Conservation (phyloP, 1,140 invertebrate genomes). For the Camponotus floridanus region DNA sequence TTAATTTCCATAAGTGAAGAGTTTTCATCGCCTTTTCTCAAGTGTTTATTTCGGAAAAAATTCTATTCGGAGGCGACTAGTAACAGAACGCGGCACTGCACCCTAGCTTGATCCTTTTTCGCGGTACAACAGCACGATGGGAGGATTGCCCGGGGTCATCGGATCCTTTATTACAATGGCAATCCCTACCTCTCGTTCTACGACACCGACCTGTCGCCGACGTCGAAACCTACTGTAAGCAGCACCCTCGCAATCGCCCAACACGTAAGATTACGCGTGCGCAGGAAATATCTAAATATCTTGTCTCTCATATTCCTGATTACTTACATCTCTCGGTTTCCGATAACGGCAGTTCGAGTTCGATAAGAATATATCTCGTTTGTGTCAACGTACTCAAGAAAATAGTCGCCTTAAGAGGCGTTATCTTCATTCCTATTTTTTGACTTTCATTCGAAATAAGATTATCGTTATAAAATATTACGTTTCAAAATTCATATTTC, state of each 20-base stretch:
- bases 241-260: conserved; percentile 48
- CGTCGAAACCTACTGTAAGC: not conserved
- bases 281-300: conserved; percentile 68
- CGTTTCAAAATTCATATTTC: not conserved
- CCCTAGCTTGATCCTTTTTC: conserved; percentile 51
- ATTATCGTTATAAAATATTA: conserved; percentile 1
- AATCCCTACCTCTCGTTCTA: conserved; percentile 19
- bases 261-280: conserved; percentile 65
- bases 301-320: conserved; percentile 45
- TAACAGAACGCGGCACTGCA: not conserved
- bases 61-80: conserved; percentile 2
- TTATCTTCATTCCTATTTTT: conserved; percentile 2
- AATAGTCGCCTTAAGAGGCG: conserved; percentile 20
- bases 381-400: not conserved
- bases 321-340: conserved; percentile 9
- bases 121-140: not conserved
- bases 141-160: conserved; percentile 72
- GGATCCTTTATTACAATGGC: conserved; percentile 75
- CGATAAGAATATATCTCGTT: conserved; percentile 23
- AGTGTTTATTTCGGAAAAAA: conserved; percentile 8
- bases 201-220: conserved; percentile 8
- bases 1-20: not conserved
- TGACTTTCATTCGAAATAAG: not conserved
- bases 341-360: conserved; percentile 7
- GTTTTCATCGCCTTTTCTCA: not conserved